Evolutionary conservation across 2,797 vertebrate species (phyloP).

Genomic region (Eulemur coronatus): DNA sequence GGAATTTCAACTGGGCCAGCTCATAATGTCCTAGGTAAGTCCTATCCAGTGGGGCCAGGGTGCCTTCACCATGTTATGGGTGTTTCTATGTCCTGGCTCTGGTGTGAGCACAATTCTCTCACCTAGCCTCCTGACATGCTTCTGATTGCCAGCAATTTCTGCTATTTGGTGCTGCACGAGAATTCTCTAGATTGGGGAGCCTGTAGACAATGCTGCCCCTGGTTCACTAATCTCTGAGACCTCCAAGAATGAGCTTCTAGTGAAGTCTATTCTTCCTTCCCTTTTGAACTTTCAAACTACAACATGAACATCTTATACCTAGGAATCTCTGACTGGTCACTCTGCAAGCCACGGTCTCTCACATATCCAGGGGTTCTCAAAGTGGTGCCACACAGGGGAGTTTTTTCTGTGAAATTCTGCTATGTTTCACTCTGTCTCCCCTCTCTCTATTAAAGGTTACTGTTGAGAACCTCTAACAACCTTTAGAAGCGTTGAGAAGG

Average conservation of each 20-base stretch:
- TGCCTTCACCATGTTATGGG: not conserved
- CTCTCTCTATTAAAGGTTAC: not conserved
- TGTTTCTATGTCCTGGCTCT: not conserved
- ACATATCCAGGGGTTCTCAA: not conserved
- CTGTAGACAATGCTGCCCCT: not conserved
- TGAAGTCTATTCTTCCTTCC: not conserved
- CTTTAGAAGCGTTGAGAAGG: not conserved
- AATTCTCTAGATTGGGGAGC: not conserved
- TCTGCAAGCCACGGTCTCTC: not conserved
- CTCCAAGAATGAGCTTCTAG: not conserved
- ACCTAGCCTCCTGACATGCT: not conserved
- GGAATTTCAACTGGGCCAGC: not conserved
- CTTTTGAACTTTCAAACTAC: slow-evolving; percentile 1
- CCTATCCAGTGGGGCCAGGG: not conserved
- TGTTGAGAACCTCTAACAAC: not conserved
- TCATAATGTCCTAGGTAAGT: not conserved
- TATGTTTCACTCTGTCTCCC: not conserved
- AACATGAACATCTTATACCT: not conserved
- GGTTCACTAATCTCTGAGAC: not conserved
- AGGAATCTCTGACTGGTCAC: not conserved
- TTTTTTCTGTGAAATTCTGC: not conserved
- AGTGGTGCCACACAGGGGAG: not conserved
- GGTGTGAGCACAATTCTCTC: not conserved
- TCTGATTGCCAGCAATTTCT: not conserved
- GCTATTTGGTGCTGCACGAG: not conserved